These are phyloP conservation scores for Helleia helle DNA, from an alignment of 2,888 invertebrate genomes.

Conservation along the genomic window DNA sequence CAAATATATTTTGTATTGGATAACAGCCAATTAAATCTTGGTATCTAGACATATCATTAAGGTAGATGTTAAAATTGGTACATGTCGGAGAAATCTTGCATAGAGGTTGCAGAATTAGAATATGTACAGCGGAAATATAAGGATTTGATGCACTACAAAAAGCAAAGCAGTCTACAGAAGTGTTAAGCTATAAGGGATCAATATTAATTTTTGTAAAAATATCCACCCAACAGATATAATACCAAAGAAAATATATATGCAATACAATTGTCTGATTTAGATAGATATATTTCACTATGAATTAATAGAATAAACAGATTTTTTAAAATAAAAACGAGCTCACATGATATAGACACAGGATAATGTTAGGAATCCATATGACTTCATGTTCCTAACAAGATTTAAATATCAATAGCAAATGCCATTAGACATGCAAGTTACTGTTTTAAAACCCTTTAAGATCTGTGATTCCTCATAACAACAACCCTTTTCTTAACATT, in stretches of 20 bases:
- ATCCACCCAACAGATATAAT: too few species aligned
- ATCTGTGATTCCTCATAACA: background rate
- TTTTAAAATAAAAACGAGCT: slow-evolving; percentile 33
- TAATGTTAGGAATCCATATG: slow-evolving; percentile 29
- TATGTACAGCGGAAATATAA: background rate
- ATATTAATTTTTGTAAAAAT: too few species aligned
- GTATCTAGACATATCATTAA: slow-evolving; percentile 41
- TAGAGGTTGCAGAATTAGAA: background rate
- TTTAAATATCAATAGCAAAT: slow-evolving; percentile 64
- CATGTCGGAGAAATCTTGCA: slow-evolving; percentile 48
- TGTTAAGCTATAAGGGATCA: too few species aligned
- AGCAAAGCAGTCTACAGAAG: background rate
- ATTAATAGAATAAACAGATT: too few species aligned
- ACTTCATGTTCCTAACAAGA: slow-evolving; percentile 46
- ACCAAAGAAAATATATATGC: too few species aligned
- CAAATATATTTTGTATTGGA: slow-evolving; percentile 72
- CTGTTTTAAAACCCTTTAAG: slow-evolving; percentile 1
- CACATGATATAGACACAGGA: slow-evolving; percentile 48
- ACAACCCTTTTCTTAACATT: too few species aligned
- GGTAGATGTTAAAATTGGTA: slow-evolving; percentile 48
- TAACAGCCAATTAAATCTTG: slow-evolving; percentile 71
- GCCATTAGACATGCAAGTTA: slow-evolving; percentile 35
- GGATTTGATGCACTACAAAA: background rate
- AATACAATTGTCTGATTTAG: too few species aligned
- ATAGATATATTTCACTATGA: too few species aligned